These are phyloP conservation scores for Ptychadena robeensis DNA, from an alignment of 2,797 vertebrate genomes.

Conservation along the genomic window DNA sequence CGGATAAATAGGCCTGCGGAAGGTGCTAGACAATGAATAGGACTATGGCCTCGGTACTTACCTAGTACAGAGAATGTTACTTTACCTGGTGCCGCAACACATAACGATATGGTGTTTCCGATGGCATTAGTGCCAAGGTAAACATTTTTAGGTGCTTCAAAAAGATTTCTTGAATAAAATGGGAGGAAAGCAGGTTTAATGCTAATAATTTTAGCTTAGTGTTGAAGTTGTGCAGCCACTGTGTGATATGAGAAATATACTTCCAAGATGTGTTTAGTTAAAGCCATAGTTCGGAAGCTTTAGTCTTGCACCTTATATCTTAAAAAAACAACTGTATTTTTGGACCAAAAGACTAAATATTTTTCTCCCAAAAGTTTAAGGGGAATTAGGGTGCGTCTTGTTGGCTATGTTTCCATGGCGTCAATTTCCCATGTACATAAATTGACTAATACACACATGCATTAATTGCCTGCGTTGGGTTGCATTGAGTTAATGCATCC, in stretches of 20 bases:
- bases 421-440: no score
- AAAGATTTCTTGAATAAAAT: not conserved
- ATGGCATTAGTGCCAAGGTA: not conserved
- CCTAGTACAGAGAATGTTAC: not conserved
- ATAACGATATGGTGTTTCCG: not conserved
- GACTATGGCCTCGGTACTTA: not conserved
- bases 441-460: no score
- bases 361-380: no score
- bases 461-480: no score
- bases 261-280: not conserved
- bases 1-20: conserved; percentile 19
- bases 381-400: no score
- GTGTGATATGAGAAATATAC: not conserved
- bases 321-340: no score
- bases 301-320: no score
- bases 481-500: no score
- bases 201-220: not conserved
- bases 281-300: no score
- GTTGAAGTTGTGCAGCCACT: not conserved
- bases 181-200: not conserved
- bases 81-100: not conserved
- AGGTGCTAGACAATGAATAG: not conserved
- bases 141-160: no score
- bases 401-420: no score
- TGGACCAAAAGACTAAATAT: no score